A percentile compares a stretch with the other conserved stretches of the same genome.
phyloP scores from a whole-genome alignment of 2,888 invertebrate genomes.

The Meliscaeva auricollis region DNA sequence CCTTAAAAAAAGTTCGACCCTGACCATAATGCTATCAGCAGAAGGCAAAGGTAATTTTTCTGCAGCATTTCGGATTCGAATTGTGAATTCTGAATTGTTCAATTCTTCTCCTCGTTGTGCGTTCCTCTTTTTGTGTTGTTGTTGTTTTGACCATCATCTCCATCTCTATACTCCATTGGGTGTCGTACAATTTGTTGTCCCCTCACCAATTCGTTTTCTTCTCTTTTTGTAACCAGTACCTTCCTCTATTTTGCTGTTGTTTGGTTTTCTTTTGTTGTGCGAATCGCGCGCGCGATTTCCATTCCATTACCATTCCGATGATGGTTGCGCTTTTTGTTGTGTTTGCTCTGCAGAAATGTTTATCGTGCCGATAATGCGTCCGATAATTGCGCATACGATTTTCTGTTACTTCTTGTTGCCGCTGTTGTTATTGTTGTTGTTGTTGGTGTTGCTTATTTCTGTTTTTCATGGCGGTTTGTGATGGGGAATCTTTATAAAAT shows the following conservation, averaged over 20 bases:
- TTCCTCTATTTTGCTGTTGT: not conserved
- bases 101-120: slow-evolving; percentile 2
- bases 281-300: slow-evolving; percentile 69
- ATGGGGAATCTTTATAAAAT: slow-evolving; percentile 33
- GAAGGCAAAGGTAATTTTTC: slow-evolving; percentile 54
- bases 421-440: not conserved
- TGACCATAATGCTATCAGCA: slow-evolving; percentile 36
- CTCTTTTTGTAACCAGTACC: not conserved
- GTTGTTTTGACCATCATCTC: slow-evolving; percentile 6
- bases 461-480: slow-evolving; percentile 20
- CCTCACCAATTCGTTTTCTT: slow-evolving; percentile 57
- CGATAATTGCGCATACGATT: slow-evolving; percentile 71
- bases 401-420: not conserved
- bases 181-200: slow-evolving; percentile 74
- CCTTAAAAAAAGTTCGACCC: slow-evolving; percentile 9
- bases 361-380: slow-evolving; percentile 74
- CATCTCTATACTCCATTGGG: slow-evolving; percentile 41
- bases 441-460: not conserved
- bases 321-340: slow-evolving; percentile 70
- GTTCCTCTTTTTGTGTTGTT: slow-evolving; percentile 1
- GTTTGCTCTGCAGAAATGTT: slow-evolving; percentile 68
- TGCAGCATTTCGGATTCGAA: slow-evolving; percentile 37
- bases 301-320: slow-evolving; percentile 76
- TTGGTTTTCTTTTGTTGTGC: slow-evolving; percentile 55
- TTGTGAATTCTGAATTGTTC: slow-evolving; percentile 34